Percentiles rank a stretch among this genome's conserved stretches.
phyloP scores from a whole-genome alignment of 2,113 vertebrate species.

The Rhineura floridana region DNA sequence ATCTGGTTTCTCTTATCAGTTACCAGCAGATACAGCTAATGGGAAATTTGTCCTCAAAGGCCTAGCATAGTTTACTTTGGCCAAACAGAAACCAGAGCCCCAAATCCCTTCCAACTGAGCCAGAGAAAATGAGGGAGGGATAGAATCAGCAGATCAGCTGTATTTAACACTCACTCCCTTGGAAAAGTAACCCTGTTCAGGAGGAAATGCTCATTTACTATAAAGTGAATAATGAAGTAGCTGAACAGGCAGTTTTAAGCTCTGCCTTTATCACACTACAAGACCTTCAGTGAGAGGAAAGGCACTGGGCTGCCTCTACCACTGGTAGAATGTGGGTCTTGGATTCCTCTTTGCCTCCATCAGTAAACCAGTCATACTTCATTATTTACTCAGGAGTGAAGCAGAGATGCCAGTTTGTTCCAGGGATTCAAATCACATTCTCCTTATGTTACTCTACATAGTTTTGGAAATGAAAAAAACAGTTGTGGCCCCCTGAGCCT shows the following conservation, averaged over 20 bases:
- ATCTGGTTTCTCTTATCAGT: conserved; percentile 59
- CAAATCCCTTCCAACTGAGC: background rate
- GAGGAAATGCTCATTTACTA: conserved; percentile 10
- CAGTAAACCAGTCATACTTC: conserved; percentile 12
- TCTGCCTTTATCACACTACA: conserved; percentile 27
- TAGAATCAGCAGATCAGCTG: background rate
- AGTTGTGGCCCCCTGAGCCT: background rate
- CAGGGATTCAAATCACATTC: background rate
- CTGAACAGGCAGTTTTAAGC: conserved; percentile 18
- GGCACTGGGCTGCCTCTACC: conserved; percentile 47
- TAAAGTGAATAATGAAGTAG: background rate
- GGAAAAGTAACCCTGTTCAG: conserved; percentile 10
- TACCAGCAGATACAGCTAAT: conserved; percentile 55
- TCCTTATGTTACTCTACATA: background rate
- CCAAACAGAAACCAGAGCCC: background rate
- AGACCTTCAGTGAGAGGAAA: conserved; percentile 15
- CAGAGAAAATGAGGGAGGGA: background rate
- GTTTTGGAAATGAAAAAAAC: conserved; percentile 44
- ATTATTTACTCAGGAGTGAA: conserved; percentile 40
- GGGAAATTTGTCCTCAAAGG: conserved; percentile 45
- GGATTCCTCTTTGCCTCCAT: conserved; percentile 45
- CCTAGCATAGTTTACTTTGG: conserved; percentile 18
- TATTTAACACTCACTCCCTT: background rate
- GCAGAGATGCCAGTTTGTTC: background rate
- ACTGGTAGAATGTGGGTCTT: conserved; percentile 43